Evolutionary conservation across 2,888 invertebrate genomes (phyloP).

Genomic region (Lycaena phlaeas): DNA sequence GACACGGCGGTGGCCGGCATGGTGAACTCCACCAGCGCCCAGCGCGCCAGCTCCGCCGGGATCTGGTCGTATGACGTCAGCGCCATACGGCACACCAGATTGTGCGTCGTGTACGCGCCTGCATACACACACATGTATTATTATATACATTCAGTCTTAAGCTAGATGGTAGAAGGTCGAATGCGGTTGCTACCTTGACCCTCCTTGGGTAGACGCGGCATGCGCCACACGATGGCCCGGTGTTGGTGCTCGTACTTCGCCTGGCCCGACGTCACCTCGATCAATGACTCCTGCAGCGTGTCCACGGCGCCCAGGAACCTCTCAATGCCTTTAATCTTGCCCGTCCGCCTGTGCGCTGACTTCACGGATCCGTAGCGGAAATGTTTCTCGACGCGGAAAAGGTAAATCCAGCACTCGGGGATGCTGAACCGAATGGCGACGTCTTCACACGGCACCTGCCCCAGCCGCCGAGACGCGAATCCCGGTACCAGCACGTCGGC

Average conservation of each 20-base stretch:
- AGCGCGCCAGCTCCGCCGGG: constrained; percentile 90
- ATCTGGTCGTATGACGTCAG: constrained; percentile 98
- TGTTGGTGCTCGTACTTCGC: constrained; percentile 99
- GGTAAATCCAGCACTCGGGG: constrained; percentile 99
- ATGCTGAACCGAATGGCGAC: constrained; percentile 97
- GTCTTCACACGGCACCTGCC: constrained; percentile 98
- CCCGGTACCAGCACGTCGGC: constrained; percentile 97
- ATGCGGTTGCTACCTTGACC: constrained; percentile 84
- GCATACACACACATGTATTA: constrained; percentile 12
- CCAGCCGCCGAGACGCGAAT: constrained; percentile 94
- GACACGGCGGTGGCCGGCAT: constrained; percentile 95
- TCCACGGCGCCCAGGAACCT: constrained; percentile 93
- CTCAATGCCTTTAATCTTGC: constrained; percentile 94
- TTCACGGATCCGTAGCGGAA: constrained; percentile 98
- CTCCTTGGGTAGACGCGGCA: constrained; percentile 97
- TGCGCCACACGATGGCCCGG: constrained; percentile 97
- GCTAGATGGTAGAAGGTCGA: too few relatives aligned
- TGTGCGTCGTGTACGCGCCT: constrained; percentile 99
- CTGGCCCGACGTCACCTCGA: constrained; percentile 96
- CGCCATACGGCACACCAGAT: constrained; percentile 94
- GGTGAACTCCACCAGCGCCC: constrained; percentile 94
- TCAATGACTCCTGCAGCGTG: constrained; percentile 90
- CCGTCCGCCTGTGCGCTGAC: constrained; percentile 89
- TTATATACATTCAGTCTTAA: too few relatives aligned
- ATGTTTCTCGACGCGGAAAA: constrained; percentile 98